Evolutionary conservation across 2,113 vertebrate genomes (phyloP), one percentile per base, ranked within the genome.

Genomic region (Camelus dromedarius): DNA sequence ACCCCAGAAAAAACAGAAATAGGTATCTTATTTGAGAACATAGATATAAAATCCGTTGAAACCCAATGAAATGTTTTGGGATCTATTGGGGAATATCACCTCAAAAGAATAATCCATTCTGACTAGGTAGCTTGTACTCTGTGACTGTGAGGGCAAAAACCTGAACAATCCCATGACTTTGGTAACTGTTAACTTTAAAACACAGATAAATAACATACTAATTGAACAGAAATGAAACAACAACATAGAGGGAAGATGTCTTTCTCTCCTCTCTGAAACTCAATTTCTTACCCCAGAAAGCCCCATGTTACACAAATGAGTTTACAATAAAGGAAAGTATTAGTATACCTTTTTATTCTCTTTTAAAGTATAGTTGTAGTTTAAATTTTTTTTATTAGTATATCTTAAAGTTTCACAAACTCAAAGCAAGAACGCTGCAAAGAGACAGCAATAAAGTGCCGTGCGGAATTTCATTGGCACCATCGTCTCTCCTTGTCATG

Each of bases 301-400:
- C 38, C 38, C 38, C 76, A 22, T 62, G 38, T 66, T 64, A 38
- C 18, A 54, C 16, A 62, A 32, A 22, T 62, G 7, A 76, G 19
- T 88, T 88, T 95, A 76, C 48, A 97, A 76, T 89, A 58, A 46
- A 80, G 54, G 13, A 32, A 93, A 60, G 16, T 35, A 83, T 69
- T 77, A 26, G 14, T 82, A 28, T n/a, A 76, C 42, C 18, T 89
- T 42, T 42, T 42, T 42, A 42, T 42, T 42, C 38, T 42, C 38
- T 42, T 42, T 42, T 42, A 42, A 42, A 42, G 38, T 42, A 42
- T 42, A 42, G 38, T 42, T 42, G 38, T 42, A 4, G 38, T 42
- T 42, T 42, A 42, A 42, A 42, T 42, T 42, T 42, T 42, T 42
- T 42, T 42, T 42, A 83, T 69, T 77, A 26, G 14, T 82, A 28